Percentiles rank a stretch among this genome's conserved stretches.
phyloP scores from a whole-genome alignment of 2,888 invertebrate genomes.

The Litoditis marina region DNA sequence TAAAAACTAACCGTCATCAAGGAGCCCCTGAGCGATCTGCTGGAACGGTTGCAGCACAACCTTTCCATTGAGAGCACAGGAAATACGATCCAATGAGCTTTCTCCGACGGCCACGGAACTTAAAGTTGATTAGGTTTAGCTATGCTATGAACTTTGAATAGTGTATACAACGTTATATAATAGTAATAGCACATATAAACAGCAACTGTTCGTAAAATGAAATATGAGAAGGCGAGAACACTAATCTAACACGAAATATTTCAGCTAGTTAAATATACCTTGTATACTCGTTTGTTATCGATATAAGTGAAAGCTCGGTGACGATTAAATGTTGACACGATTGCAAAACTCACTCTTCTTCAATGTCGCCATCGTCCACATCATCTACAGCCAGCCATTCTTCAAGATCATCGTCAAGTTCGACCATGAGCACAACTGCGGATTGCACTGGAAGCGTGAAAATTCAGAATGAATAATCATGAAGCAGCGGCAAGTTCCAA shows the following conservation, averaged over 20 bases:
- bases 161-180: too few species aligned
- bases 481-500: too few species aligned
- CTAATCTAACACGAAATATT: too few species aligned
- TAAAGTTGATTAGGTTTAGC: slow-evolving; percentile 4
- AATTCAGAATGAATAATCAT: too few species aligned
- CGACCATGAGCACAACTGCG: slow-evolving; percentile 88
- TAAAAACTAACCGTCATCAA: slow-evolving; percentile 6
- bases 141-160: too few species aligned
- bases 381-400: slow-evolving; percentile 80
- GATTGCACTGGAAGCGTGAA: slow-evolving; percentile 73
- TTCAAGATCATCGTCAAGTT: slow-evolving; percentile 85
- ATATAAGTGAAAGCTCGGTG: too few species aligned
- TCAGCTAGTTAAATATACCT: too few species aligned
- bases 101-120: slow-evolving; percentile 88
- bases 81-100: slow-evolving; percentile 89
- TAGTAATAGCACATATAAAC: too few species aligned
- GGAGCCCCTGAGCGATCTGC: slow-evolving; percentile 2
- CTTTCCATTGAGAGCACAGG: slow-evolving; percentile 92
- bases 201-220: too few species aligned
- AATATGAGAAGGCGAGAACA: too few species aligned
- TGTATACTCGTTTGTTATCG: too few species aligned
- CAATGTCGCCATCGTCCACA: slow-evolving; percentile 79
- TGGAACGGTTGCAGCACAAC: slow-evolving; percentile 76
- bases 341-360: slow-evolving; percentile 64
- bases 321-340: background rate